These are phyloP conservation scores for Microplitis deprimator DNA, from an alignment of 2,888 invertebrate genomes.

Conservation along the genomic window DNA sequence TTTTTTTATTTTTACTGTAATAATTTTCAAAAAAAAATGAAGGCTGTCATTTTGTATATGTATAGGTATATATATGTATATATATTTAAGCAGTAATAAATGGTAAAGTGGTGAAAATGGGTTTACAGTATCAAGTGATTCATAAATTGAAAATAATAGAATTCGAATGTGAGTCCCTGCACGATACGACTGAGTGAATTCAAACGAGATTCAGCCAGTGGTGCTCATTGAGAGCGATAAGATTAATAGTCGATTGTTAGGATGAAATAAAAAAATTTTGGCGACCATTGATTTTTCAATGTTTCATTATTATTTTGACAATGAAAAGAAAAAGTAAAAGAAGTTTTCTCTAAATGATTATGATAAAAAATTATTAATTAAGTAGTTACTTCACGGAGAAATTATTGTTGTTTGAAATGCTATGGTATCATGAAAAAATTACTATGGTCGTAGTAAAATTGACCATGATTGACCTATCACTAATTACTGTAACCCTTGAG, in stretches of 20 bases:
- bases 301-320: not conserved
- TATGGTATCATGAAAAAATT: too few relatives aligned
- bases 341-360: too few relatives aligned
- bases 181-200: slow-evolving; percentile 25
- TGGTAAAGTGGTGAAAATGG: not conserved
- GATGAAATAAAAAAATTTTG: not conserved
- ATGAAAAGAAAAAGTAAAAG: not conserved
- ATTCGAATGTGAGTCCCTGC: slow-evolving; percentile 23
- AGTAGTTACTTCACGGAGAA: too few relatives aligned
- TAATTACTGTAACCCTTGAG: too few relatives aligned
- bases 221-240: slow-evolving; percentile 27
- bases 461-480: too few relatives aligned
- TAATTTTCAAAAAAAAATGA: not conserved
- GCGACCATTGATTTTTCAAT: not conserved
- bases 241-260: not conserved
- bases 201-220: slow-evolving; percentile 33
- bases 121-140: slow-evolving; percentile 11
- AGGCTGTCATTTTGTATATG: too few relatives aligned
- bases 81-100: not conserved
- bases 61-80: too few relatives aligned
- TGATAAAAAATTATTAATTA: too few relatives aligned
- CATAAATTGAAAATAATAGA: slow-evolving; percentile 32
- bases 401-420: too few relatives aligned
- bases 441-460: too few relatives aligned
- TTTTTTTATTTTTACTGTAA: not conserved